Conservation (phyloP, 37 sponge, comb jelly and placozoan species). For the Geodia barretti region DNA sequence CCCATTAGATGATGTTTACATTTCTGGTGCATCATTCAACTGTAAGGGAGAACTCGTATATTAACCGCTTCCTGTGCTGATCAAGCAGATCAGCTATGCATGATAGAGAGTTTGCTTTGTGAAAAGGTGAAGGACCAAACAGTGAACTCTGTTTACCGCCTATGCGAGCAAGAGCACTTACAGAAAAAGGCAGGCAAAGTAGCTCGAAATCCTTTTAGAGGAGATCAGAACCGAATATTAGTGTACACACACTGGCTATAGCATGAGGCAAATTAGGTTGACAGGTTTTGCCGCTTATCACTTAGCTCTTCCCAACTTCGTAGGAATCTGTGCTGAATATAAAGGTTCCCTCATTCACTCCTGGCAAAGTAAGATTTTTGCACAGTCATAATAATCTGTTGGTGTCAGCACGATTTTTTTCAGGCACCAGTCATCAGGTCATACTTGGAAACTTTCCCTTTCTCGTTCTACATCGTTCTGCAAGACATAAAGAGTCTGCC, state of each 20-base stretch:
- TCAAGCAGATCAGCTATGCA: neutral
- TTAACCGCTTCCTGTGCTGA: neutral
- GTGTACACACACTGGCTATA: no score
- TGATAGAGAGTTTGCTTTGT: slow-evolving; percentile 1
- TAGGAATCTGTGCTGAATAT: slow-evolving; percentile 90
- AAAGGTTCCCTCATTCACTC: slow-evolving; percentile 70
- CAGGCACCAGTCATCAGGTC: slow-evolving; percentile 69
- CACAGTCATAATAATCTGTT: neutral
- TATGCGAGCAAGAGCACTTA: no score
- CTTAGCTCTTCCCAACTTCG: no score
- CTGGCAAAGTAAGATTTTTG: slow-evolving; percentile 48
- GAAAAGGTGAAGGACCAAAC: no score
- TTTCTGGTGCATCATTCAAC: neutral
- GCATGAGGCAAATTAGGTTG: no score
- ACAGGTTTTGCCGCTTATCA: no score
- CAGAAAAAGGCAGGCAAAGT: no score
- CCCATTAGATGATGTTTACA: no score
- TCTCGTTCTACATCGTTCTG: slow-evolving; percentile 94
- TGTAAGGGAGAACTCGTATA: neutral
- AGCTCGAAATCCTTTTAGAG: no score
- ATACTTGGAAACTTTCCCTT: slow-evolving; percentile 97
- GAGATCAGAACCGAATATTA: no score
- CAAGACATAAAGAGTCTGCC: slow-evolving; percentile 85
- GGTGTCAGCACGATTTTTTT: neutral
- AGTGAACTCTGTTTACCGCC: no score